Conservation (phyloP, 2,888 invertebrate genomes). For the Habrosyne pyritoides region DNA sequence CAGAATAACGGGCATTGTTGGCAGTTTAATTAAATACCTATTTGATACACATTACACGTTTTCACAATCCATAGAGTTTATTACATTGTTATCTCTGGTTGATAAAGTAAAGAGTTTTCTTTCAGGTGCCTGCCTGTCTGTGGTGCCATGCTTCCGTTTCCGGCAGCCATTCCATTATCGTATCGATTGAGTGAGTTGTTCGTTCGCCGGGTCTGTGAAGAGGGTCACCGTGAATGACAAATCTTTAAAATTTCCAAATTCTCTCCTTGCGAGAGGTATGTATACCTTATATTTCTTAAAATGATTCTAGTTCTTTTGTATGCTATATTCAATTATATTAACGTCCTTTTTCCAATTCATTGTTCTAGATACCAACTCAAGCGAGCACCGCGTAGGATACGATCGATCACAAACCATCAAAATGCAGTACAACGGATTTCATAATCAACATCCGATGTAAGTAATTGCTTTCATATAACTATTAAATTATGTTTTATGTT, state of each 20-base stretch:
- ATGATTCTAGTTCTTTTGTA: constrained; percentile 1
- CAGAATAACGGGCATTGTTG: no score
- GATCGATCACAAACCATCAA: constrained; percentile 44
- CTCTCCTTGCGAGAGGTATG: constrained; percentile 81
- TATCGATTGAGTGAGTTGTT: constrained; percentile 76
- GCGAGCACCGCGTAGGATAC: constrained; percentile 65
- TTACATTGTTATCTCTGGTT: not conserved
- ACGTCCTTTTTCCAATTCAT: constrained; percentile 23
- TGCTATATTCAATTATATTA: not conserved
- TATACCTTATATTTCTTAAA: constrained; percentile 17
- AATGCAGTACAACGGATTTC: constrained; percentile 82
- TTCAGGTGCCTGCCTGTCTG: not conserved
- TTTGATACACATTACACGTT: no score
- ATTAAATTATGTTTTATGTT: not conserved
- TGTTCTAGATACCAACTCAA: constrained; percentile 73
- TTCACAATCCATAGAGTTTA: no score
- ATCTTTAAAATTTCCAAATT: constrained; percentile 62
- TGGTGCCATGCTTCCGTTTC: constrained; percentile 48
- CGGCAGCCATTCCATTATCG: constrained; percentile 69
- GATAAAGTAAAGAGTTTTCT: not conserved
- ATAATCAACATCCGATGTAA: constrained; percentile 81
- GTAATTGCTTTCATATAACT: constrained; percentile 28
- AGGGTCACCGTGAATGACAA: constrained; percentile 69
- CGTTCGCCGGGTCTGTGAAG: constrained; percentile 83
- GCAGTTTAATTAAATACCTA: no score